Conservation (phyloP, 2,888 invertebrate genomes). For the Ophioninae sp. region DNA sequence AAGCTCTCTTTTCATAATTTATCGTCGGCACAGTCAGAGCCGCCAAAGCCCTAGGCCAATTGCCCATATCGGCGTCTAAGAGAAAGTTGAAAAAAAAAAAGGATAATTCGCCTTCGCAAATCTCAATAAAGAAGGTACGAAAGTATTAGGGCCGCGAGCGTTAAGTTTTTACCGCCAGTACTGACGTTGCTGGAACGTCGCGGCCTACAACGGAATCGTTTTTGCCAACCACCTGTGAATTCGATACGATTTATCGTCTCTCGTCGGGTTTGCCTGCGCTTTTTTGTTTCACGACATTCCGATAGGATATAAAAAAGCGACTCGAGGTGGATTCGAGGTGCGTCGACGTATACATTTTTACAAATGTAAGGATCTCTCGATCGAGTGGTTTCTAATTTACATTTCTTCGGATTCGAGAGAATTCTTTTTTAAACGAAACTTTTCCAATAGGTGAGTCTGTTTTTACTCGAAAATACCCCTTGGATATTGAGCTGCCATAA, state of each 20-base stretch:
- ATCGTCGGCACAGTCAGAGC: conserved; percentile 71
- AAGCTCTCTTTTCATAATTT: conserved; percentile 73
- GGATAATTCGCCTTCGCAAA: conserved; percentile 21
- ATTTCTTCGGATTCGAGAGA: too few relatives aligned
- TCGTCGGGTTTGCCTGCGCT: not conserved
- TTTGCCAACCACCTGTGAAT: conserved; percentile 56
- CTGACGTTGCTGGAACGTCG: not conserved
- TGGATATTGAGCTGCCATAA: too few relatives aligned
- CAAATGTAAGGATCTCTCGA: not conserved
- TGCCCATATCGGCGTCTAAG: not conserved
- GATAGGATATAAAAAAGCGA: not conserved
- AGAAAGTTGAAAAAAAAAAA: not conserved
- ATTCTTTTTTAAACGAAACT: too few relatives aligned
- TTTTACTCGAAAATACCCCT: too few relatives aligned
- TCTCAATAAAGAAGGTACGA: conserved; percentile 34
- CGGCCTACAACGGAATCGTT: not conserved
- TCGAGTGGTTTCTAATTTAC: not conserved
- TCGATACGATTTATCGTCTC: conserved; percentile 36
- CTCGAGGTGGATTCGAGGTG: not conserved
- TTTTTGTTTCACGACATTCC: conserved; percentile 21
- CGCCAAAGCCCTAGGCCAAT: conserved; percentile 15
- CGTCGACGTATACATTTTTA: not conserved
- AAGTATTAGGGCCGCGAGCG: conserved; percentile 19
- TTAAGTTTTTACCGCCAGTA: not conserved
- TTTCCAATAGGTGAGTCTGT: too few relatives aligned